Base-by-base conservation (phyloP, 2,888 invertebrate genomes). In the Aspidiotus rigidus region DNA sequence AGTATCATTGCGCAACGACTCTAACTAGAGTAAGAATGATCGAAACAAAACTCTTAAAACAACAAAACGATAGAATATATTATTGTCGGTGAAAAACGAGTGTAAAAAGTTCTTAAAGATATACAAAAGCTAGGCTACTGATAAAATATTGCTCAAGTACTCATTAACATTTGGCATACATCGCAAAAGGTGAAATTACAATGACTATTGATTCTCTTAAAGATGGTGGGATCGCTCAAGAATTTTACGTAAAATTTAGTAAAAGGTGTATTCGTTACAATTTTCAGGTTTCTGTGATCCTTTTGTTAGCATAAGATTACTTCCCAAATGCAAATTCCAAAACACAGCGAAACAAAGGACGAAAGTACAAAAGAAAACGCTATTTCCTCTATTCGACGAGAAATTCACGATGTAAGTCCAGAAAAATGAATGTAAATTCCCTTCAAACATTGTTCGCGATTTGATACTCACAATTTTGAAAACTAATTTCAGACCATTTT, bases 361-460 rank as follows among this genome's bases (percentile, higher is more conserved):
- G 0, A 90, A 90, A 77, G 90, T 92, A 7, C 90, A 95, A 74
- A 90, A 89, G 78, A 96, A 95, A 79, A 94, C 90, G 56, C 82
- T 93, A 57, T 95, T 93, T 79, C 97, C 98, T 0, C 81, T 95
- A 7, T 99, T 89, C 79, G 97, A 98, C 76, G 97, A 98, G 81
- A 87, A 86, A 75, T 96, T 98, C 80, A 85, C 86, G 76, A 88
- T 97, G 95, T 96, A 81, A 89, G 89, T 28, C 5, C 28, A 28
- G 28, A 28, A 28, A 28, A 28, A 28, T 28, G 28, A 28, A 28
- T 28, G 5, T 28, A 28, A 28, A 28, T 28, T 28, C 28, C 28
- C 28, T 28, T 28, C 5, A 28, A 28, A 5, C 5, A 28, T 28
- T 28, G 28, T 28, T 1, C 28, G 28, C 28, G 28, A 28, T 5